Evolutionary conservation across 2,113 vertebrate genomes (phyloP), one percentile per base, ranked within the genome.

Genomic region (Agapornis roseicollis): DNA sequence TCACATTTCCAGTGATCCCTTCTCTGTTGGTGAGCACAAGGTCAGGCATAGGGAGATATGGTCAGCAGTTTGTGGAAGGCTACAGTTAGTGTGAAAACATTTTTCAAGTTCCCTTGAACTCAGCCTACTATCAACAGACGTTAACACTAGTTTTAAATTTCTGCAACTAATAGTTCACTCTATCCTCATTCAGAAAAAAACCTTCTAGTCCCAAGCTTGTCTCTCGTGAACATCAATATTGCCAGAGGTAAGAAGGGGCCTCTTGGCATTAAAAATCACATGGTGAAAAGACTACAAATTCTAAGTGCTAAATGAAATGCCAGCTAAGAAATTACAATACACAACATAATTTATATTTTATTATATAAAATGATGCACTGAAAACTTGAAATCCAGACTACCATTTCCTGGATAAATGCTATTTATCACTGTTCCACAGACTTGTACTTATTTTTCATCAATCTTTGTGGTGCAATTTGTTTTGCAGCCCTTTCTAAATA

Each of bases 271-370:
- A 85, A 91, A 84, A 90, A 74, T 25, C 60, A 85, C 56, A 35
- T 42, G 55, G 73, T 55, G 31, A 31, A 68, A 78, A 93, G 50
- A 49, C 28, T 52, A 61, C 33, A 82, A 79, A 89, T 68, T 71
- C n/a, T 64, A 63, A 85, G 61, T 37, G 53, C 49, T 89, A 82
- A 94, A 53, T 46, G 37, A 91, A 95, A 74, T 71, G 63, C 16
- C 56, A 91, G 39, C 16, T 78, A 74, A 63, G 65, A 91, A 85
- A 61, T 37, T 65, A 50, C 12, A 92, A n/a, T 15, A 29, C 27
- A 74, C 1, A 8, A 46, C 17, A n/a, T 58, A 84, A 78, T 64
- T 84, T 74, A 35, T 87, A 66, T 66, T 89, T 89, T 84, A n/a
- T 14, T 71, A 37, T 13, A 31, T 60, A 50, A 81, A 86, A 52